These are phyloP conservation scores for Oligia strigilis DNA, from an alignment of 2,888 invertebrate species.

Conservation along the genomic window DNA sequence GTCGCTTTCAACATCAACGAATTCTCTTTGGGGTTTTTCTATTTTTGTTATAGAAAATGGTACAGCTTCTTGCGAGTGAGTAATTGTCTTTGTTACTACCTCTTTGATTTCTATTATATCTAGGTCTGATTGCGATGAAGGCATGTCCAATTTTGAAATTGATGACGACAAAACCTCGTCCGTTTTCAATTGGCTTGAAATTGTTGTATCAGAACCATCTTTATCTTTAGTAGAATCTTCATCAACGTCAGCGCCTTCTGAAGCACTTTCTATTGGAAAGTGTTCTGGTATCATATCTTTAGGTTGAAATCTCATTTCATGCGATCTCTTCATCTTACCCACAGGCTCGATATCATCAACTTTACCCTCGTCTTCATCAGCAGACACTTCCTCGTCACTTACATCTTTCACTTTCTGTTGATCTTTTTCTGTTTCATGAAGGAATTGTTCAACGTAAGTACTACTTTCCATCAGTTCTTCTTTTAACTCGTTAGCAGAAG, in stretches of 20 bases:
- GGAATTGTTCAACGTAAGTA: conserved; percentile 90
- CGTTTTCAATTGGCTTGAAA: conserved; percentile 87
- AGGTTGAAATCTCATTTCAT: conserved; percentile 97
- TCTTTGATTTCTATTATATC: conserved; percentile 79
- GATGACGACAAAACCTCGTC: conserved; percentile 86
- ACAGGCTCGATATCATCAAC: conserved; percentile 89
- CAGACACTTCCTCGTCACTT: conserved; percentile 89
- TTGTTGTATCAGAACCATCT: conserved; percentile 86
- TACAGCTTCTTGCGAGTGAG: conserved; percentile 76
- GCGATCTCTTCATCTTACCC: conserved; percentile 96
- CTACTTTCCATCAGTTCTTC: conserved; percentile 93
- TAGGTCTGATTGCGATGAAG: conserved; percentile 79
- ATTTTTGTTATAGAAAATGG: conserved; percentile 85
- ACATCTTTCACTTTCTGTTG: conserved; percentile 84
- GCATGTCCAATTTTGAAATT: conserved; percentile 85
- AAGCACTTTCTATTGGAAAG: conserved; percentile 82
- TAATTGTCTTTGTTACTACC: conserved; percentile 71
- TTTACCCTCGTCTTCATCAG: conserved; percentile 90
- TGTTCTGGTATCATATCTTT: conserved; percentile 89
- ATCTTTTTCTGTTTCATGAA: conserved; percentile 85
- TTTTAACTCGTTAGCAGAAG: conserved; percentile 95
- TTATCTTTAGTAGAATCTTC: conserved; percentile 85
- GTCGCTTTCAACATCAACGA: conserved; percentile 88
- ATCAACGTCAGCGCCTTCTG: conserved; percentile 86
- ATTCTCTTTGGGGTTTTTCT: conserved; percentile 82